A percentile compares a stretch with the other conserved stretches of the same genome.
Evolutionary conservation across 1,140 invertebrate genomes (phyloP).

Genomic region (Centruroides sculpturatus): DNA sequence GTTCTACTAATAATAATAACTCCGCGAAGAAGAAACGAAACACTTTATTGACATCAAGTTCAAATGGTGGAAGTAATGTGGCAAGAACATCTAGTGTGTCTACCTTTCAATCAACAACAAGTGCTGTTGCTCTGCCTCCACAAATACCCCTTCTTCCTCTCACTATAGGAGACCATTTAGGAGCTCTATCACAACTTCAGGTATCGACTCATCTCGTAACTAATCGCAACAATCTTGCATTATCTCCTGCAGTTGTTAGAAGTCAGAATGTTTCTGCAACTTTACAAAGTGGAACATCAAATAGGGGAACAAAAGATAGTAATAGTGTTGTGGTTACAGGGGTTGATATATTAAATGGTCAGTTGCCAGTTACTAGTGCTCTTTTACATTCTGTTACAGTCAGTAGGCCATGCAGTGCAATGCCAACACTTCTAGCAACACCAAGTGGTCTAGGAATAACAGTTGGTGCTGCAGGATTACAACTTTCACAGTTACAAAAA

Average conservation of each 20-base stretch:
- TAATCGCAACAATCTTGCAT: neutral
- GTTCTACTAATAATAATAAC: too few relatives aligned
- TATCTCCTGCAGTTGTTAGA: neutral
- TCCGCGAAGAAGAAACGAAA: too few relatives aligned
- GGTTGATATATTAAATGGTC: neutral
- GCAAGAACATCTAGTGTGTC: too few relatives aligned
- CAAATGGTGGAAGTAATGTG: too few relatives aligned
- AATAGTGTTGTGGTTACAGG: neutral
- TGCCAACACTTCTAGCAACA: neutral
- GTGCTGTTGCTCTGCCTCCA: too few relatives aligned
- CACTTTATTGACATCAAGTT: too few relatives aligned
- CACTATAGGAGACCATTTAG: neutral
- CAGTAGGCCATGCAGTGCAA: neutral
- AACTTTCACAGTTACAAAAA: neutral
- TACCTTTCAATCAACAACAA: too few relatives aligned
- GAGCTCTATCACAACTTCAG: neutral
- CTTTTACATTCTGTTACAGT: constrained; percentile 1
- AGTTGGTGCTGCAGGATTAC: neutral
- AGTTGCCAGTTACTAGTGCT: neutral
- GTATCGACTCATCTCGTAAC: neutral
- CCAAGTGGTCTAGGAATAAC: neutral
- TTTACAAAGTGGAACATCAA: neutral
- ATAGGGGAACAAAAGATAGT: neutral
- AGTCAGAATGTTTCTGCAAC: neutral
- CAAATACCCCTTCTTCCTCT: neutral